Evolutionary conservation across 2,113 vertebrate species (phyloP), one percentile per base, ranked within the genome.

Genomic region (Eurystomus gularis): DNA sequence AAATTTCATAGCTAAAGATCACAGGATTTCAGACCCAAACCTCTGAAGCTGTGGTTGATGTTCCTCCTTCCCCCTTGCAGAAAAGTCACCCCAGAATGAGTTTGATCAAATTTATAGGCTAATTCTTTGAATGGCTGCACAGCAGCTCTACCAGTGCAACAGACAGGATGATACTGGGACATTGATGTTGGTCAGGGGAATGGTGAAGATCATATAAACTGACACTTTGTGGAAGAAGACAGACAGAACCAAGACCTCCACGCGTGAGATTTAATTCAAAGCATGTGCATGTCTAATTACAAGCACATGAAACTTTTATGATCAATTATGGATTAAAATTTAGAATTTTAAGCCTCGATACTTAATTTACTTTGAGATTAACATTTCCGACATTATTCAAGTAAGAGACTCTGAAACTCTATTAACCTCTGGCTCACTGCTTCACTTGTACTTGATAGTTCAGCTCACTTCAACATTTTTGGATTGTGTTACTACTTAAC

Each of bases 361-460:
- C 18, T 57, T 60, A 23, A 87, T 83, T 91, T 77, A 76, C 21
- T 77, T 92, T 52, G 65, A 82, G 78, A 92, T 96, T 78, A 94
- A 88, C 77, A 68, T 26, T 75, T 93, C 44, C 39, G 83, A 28
- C 7, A 13, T 48, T 90, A 75, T 9, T 90, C n/a, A 64, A 81
- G 68, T 31, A 90, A 33, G 42, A 88, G 42, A 81, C 60, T 81
- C 77, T 75, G 64, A 78, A 90, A n/a, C 24, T 68, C 64, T 55
- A 7, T 64, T 86, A 93, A 88, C 68, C 42, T 95, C 79, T 92
- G 82, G 17, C 62, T 86, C 37, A 65, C 71, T 76, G 44, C 71
- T 88, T 93, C 79, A 62, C 54, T 76, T 80, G 13, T 58, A 87
- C n/a, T 82, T 60, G 64, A 55, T 9, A n/a, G 37, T 78, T 86